Evolutionary conservation across 2,888 invertebrate species (phyloP).

Genomic region (Julus scanicus): DNA sequence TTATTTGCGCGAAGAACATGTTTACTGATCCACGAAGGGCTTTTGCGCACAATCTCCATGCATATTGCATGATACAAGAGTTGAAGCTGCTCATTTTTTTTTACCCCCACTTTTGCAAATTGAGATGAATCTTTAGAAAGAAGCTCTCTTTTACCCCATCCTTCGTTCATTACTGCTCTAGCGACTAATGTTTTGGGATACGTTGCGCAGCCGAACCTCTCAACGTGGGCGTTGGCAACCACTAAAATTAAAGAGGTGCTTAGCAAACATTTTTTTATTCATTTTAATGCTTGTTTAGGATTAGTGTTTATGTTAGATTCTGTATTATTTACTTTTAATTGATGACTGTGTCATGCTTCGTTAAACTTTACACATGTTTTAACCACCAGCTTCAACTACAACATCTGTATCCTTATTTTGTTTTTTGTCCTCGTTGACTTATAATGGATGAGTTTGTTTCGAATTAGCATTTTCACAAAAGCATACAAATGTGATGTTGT

Average conservation of each 20-base stretch:
- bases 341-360: too few relatives aligned
- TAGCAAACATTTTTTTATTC: not conserved
- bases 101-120: slow-evolving; percentile 34
- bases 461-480: too few relatives aligned
- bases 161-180: not conserved
- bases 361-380: too few relatives aligned
- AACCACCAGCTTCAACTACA: too few relatives aligned
- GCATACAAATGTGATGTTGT: too few relatives aligned
- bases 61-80: slow-evolving; percentile 14
- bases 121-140: slow-evolving; percentile 23
- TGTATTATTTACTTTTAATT: too few relatives aligned
- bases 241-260: not conserved
- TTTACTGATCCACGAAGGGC: not conserved
- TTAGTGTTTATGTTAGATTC: not conserved
- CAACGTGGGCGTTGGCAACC: not conserved
- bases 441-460: too few relatives aligned
- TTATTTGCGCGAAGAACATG: not conserved
- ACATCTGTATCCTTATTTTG: too few relatives aligned
- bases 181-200: not conserved
- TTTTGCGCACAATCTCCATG: slow-evolving; percentile 1
- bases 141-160: not conserved
- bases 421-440: too few relatives aligned
- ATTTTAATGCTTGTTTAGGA: not conserved
- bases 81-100: slow-evolving; percentile 29
- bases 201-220: not conserved